Evolutionary conservation across 2,113 vertebrate genomes (phyloP), one percentile per base, ranked within the genome.

Genomic region (Agelaius phoeniceus): DNA sequence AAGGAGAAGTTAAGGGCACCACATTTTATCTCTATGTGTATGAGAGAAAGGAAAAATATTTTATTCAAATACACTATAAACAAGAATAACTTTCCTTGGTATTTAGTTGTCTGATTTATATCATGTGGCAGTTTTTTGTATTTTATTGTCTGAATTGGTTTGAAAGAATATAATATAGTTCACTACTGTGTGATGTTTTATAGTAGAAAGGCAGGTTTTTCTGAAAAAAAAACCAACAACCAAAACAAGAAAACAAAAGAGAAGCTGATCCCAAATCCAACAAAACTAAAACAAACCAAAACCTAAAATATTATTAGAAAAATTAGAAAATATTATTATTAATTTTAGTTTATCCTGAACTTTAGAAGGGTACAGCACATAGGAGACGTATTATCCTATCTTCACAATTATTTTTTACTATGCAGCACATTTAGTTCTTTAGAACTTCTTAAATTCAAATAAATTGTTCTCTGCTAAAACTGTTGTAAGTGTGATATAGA

Each of bases 181-280:
- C 16, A 13, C 13, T 22, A 72, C 19, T 43, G 3, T 52, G 6
- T 33, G 17, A 62, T 24, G 3, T 41, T 62, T 78, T 63, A 15
- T 35, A 31, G 26, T 43, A 21, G 41, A 85, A 77, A 72, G 33
- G 8, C 8, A 33, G 8, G 0, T 31, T 35, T 71, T 67, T 67
- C 15, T 26, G 33, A 33, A 58, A 71, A 62, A 30, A 46, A 7
- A 13, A 13, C 1, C 4, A 67, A 11, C 8, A 26, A 41, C 16
- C 28, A 41, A 79, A 49, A 30, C 3, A 49, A 55, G 23, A 6
- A 62, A 67, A 68, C 11, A 31, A 31, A 31, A n/a, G 10, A 13
- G 15, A 43, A 26, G 24, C 2, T 0, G 0, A 27, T 18, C 10
- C 8, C 18, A 66, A 35, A 57, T 27, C 11, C 5, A 57, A 33